Base-by-base conservation (phyloP, 2,888 invertebrate species). In the Antheraea yamamai region DNA sequence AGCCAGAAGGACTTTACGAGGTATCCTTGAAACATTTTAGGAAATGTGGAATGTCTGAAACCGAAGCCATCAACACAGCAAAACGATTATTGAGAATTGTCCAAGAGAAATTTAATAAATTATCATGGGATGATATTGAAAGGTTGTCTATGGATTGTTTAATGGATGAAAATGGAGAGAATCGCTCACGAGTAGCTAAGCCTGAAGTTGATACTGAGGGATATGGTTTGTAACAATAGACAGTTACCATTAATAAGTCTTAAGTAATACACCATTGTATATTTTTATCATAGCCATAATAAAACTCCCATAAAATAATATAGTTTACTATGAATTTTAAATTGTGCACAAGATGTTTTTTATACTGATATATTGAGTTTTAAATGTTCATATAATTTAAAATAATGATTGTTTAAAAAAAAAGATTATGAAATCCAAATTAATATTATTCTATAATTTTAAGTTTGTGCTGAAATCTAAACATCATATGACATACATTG, bases 91-190 rank as follows among this genome's bases (percentile, higher is more conserved):
- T 96, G 83, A 95, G 95, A 82, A 91, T 95, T 78, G 84, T 95
- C 30, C 91, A 95, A 81, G 92, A 92, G 20, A 96, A 95, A 84
- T 94, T 96, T 74, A 91, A 95, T 73, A 91, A 90, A 78, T 84
- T 96, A 76, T 96, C 95, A 74, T 95, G 95, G 89, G 96, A 96
- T 81, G 96, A 96, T 81, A 87, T 96, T 80, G 96, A 96, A 77
- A 92, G 95, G 85, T 88, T 96, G 82, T 94, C 95, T 0, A 89
- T 87, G 68, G 91, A 91, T 76, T 91, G 91, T 75, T 77, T 92
- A 76, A 68, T 86, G 75, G 86, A 89, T 7, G 88, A 90, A 79
- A 81, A 79, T 39, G 84, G 87, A 0, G 79, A 81, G 26, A 83
- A 78, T 30, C 26, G 18, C 30, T 6, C 6, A 16, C 26, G 8